A percentile compares a stretch with the other conserved stretches of the same genome.
These are phyloP conservation scores for Propithecus coquereli DNA, from an alignment of 2,113 vertebrate species.

Conservation along the genomic window DNA sequence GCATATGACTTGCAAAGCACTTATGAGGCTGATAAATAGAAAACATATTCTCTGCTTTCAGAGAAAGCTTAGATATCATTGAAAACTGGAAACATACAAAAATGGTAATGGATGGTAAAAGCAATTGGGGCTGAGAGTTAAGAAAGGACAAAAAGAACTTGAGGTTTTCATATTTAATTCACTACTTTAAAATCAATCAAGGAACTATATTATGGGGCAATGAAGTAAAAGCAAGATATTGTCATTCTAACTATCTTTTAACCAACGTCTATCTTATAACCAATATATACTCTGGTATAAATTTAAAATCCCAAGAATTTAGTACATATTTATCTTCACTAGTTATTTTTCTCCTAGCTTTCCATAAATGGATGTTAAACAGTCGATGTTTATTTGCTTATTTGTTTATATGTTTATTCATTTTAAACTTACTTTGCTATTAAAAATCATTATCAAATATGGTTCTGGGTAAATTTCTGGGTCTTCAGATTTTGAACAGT, in stretches of 20 bases:
- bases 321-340: neutral
- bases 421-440: neutral
- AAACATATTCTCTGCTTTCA: neutral
- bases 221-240: neutral
- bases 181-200: neutral
- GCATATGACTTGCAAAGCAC: neutral
- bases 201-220: neutral
- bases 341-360: neutral
- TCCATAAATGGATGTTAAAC: conserved; percentile 2
- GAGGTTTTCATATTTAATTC: neutral
- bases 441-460: neutral
- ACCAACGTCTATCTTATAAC: neutral
- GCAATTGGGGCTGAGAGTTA: neutral
- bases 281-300: neutral
- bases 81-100: neutral
- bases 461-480: neutral
- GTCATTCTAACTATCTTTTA: neutral
- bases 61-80: neutral
- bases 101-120: neutral
- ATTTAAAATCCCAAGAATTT: conserved; percentile 5
- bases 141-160: neutral
- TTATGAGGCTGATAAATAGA: neutral
- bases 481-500: neutral
- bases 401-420: too few species aligned
- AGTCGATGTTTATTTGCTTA: neutral